Base-by-base conservation (phyloP, 2,888 invertebrate species). In the Operophtera brumata region DNA sequence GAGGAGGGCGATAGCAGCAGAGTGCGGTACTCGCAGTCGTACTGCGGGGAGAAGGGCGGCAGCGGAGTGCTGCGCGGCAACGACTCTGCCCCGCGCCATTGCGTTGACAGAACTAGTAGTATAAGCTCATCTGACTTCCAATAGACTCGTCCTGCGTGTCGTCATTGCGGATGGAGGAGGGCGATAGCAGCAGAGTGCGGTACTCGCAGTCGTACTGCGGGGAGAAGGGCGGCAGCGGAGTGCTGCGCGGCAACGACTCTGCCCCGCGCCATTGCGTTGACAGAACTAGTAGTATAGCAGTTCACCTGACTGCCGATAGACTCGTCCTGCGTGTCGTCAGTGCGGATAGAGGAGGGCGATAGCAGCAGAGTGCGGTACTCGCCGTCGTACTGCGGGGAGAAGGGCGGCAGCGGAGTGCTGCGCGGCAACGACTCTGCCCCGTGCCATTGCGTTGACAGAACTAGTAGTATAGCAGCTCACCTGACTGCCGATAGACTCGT, bases 251-350 rank as follows among this genome's bases (percentile, higher is more conserved):
- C 20, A 92, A 89, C 0, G 88, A 92, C 72, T 92, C 91, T 26
- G 92, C 91, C 35, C 92, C 85, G 42, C 83, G 91, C 90, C 82
- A 91, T 11, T 73, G 70, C 3, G 67, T 45, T 14, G 79, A 66
- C 42, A 91, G 84, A n/a, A n/a, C n/a, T n/a, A n/a, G n/a, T n/a
- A n/a, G n/a, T n/a, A n/a, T n/a, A n/a, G n/a, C n/a, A n/a, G n/a
- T 82, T 82, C 68, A 92, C 92, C 91, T 93, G 92, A 73, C 91
- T 92, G 34, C 82, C 82, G 46, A 93, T 91, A 48, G 92, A 92
- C 62, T 91, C 91, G 61, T 90, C 87, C 28, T 82, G 35, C 7
- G 83, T 83, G 10, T 90, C 90, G 32, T 90, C 90, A 10, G 83
- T 88, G 64, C 86, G 82, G 0, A 64, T 73, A 35, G 87, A 84